Evolutionary conservation across 2,888 invertebrate genomes (phyloP).

Genomic region (Carterocephalus palaemon): DNA sequence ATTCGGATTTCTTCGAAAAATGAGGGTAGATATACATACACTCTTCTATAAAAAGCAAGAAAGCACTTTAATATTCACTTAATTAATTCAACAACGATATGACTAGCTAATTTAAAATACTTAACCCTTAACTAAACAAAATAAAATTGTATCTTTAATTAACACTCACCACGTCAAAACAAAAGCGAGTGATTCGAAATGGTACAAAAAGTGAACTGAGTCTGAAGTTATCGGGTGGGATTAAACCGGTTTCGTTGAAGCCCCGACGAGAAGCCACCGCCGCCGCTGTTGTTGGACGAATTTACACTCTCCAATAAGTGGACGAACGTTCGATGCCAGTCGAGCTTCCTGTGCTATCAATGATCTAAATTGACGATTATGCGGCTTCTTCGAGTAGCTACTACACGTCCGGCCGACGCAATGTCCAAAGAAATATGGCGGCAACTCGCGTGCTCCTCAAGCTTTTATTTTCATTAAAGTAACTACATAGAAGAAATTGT

Average conservation of each 20-base stretch:
- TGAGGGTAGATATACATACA: too few relatives aligned
- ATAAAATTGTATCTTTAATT: too few relatives aligned
- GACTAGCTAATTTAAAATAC: too few relatives aligned
- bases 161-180: neutral
- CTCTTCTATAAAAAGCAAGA: too few relatives aligned
- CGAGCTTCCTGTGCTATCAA: conserved; percentile 43
- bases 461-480: too few relatives aligned
- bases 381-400: conserved; percentile 40
- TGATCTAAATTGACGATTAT: conserved; percentile 36
- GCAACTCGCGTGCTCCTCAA: too few relatives aligned
- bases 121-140: too few relatives aligned
- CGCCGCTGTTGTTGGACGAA: conserved; percentile 4
- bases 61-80: too few relatives aligned
- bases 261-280: neutral
- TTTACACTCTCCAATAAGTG: conserved; percentile 25
- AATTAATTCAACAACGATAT: too few relatives aligned
- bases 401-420: conserved; percentile 27
- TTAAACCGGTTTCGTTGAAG: conserved; percentile 8
- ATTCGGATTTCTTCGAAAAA: too few relatives aligned
- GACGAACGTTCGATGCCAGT: conserved; percentile 32
- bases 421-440: too few relatives aligned
- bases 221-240: conserved; percentile 6
- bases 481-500: too few relatives aligned
- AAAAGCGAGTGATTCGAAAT: neutral
- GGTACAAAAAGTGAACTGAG: neutral